phyloP scores from a whole-genome alignment of 1,140 invertebrate genomes.

The Agrilus planipennis region DNA sequence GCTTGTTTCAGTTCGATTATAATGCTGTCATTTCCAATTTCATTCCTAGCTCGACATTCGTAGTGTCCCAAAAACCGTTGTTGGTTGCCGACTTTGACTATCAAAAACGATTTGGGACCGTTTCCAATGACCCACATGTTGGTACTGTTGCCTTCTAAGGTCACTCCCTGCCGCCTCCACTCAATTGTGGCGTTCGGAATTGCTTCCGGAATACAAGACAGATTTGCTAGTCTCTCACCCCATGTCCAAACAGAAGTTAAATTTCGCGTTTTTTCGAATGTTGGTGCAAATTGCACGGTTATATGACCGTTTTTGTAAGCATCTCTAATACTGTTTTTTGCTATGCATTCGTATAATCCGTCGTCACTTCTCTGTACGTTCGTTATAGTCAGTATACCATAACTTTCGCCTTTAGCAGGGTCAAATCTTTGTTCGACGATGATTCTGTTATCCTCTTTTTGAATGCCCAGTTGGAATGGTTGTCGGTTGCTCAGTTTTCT shows the following conservation, averaged over 20 bases:
- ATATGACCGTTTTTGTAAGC: constrained; percentile 69
- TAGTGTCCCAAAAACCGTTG: constrained; percentile 51
- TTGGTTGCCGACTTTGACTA: constrained; percentile 48
- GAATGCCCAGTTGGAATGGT: constrained; percentile 46
- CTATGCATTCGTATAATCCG: constrained; percentile 80
- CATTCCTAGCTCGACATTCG: constrained; percentile 71
- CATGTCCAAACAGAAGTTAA: constrained; percentile 63
- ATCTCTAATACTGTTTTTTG: constrained; percentile 63
- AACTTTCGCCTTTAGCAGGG: constrained; percentile 45
- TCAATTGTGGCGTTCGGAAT: constrained; percentile 86
- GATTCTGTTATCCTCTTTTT: constrained; percentile 40
- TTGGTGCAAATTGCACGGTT: constrained; percentile 69
- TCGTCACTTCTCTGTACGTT: constrained; percentile 58
- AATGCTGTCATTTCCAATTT: constrained; percentile 53
- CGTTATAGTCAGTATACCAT: constrained; percentile 51
- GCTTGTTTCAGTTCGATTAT: constrained; percentile 63
- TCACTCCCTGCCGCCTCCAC: constrained; percentile 50
- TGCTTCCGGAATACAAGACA: constrained; percentile 77
- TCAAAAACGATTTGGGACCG: constrained; percentile 56
- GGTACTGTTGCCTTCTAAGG: constrained; percentile 39
- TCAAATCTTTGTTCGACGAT: constrained; percentile 41
- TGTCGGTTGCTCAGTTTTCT: constrained; percentile 45
- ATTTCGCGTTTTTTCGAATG: constrained; percentile 62
- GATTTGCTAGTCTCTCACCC: constrained; percentile 64
- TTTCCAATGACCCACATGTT: constrained; percentile 48